phyloP scores from a whole-genome alignment of 1,140 invertebrate species.

The Hetaerina americana region DNA sequence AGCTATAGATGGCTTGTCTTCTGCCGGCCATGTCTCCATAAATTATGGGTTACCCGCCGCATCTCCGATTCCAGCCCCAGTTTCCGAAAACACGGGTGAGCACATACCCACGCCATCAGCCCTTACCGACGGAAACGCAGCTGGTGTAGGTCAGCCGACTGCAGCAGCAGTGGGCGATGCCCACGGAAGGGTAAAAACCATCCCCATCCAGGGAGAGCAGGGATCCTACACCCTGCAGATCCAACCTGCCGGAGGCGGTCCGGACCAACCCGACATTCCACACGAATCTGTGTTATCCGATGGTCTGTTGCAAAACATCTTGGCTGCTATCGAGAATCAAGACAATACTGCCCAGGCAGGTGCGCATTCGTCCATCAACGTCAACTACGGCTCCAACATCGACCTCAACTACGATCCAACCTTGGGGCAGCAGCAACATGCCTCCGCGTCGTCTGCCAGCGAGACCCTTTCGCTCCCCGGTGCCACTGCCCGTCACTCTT shows the following conservation, averaged over 20 bases:
- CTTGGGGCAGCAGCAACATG: background rate
- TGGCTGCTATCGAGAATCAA: constrained; percentile 51
- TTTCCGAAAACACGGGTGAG: background rate
- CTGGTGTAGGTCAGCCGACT: constrained; percentile 23
- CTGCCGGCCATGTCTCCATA: too few relatives aligned
- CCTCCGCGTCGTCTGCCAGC: background rate
- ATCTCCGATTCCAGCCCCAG: background rate
- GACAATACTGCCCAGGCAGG: background rate
- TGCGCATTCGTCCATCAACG: too few relatives aligned
- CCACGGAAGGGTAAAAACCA: constrained; percentile 29
- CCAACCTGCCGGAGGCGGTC: constrained; percentile 33
- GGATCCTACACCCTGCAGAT: constrained; percentile 60
- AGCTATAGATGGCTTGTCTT: too few relatives aligned
- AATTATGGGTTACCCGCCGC: background rate
- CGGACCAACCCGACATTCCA: constrained; percentile 25
- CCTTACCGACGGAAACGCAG: constrained; percentile 15
- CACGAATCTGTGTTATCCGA: constrained; percentile 64
- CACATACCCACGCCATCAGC: background rate
- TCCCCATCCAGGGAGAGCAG: constrained; percentile 43
- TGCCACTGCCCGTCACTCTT: background rate
- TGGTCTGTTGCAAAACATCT: constrained; percentile 60
- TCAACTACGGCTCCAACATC: background rate
- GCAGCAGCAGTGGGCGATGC: constrained; percentile 17
- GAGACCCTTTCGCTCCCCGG: background rate
- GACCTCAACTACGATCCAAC: background rate